Conservation (phyloP, 2,888 invertebrate genomes). For the Orchesella flavescens region DNA sequence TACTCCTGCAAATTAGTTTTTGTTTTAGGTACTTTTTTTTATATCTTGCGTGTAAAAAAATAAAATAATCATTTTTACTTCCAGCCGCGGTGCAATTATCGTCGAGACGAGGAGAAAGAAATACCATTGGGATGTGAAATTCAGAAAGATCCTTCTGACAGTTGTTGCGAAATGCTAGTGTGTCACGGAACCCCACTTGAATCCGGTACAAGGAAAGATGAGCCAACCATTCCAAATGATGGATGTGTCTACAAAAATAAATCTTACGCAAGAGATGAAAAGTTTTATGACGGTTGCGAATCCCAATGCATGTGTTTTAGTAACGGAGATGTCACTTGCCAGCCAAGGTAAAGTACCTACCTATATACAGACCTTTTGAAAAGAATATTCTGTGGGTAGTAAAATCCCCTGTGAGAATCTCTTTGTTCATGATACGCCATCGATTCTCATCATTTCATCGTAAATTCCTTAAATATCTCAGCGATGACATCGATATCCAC, state of each 20-base stretch:
- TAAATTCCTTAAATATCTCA: no score
- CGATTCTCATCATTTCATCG: no score
- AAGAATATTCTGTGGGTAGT: no score
- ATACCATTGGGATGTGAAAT: conserved; percentile 70
- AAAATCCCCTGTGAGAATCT: no score
- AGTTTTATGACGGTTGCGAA: conserved; percentile 86
- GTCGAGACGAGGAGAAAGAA: conserved; percentile 70
- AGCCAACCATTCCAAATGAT: conserved; percentile 75
- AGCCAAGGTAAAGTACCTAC: conserved; percentile 78
- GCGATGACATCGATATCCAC: no score
- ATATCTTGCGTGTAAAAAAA: no score
- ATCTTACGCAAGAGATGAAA: conserved; percentile 82
- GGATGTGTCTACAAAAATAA: conserved; percentile 81
- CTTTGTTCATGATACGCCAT: no score
- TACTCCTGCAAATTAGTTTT: background rate
- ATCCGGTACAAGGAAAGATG: conserved; percentile 61
- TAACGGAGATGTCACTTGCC: conserved; percentile 83
- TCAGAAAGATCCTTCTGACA: conserved; percentile 70
- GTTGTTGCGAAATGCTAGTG: conserved; percentile 71
- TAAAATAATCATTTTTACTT: conserved; percentile 10
- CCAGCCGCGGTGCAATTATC: conserved; percentile 71
- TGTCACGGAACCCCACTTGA: conserved; percentile 68
- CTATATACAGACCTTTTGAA: no score
- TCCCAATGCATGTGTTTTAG: conserved; percentile 85
- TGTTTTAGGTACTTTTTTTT: no score